Base-by-base conservation (phyloP, 1,140 invertebrate genomes). In the Drosophila lini region DNA sequence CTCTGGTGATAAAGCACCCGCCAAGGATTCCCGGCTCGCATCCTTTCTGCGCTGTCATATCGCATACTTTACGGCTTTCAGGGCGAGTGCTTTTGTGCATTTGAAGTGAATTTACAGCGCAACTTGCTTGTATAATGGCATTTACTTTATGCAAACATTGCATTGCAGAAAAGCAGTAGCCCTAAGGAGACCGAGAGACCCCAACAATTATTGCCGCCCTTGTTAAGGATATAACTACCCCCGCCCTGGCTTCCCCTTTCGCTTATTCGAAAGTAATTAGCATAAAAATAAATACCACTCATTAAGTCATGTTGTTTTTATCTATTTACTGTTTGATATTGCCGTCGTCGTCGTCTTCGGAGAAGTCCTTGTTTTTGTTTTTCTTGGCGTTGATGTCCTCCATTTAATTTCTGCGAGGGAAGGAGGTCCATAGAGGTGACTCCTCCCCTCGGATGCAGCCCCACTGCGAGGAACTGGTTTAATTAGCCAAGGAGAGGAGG, bases 291-390 rank as follows among this genome's bases (percentile, higher is more conserved):
- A 88, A 88, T 88, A 88, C 83, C 83, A 83, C 83, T 88, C 84
- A 89, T 88, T 88, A 83, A 88, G 83, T 88, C 83, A 88, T 89
- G 83, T 89, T 88, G 83, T 88, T 86, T 86, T 88, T 86, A 88
- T 86, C 83, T 86, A 83, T 86, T 86, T 82, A 74, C 76, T 69
- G 68, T 82, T 86, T 86, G 80, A 86, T 88, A 86, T 67, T 77
- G 64, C 76, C 58, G 31, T 41, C 73, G 48, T 45, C 47, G 22
- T 5, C 8, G 22, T 63, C 47, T 45, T 31, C 19, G 60, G 59
- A 48, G 47, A 22, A n/a, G 69, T 38, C 52, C 34, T 58, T 58
- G 68, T 73, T 44, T 38, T 50, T 55, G 40, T 50, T 71, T 48
- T 52, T 38, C 22, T 41, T 63, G 28, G 19, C 48, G 64, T 67